Evolutionary conservation across 2,113 vertebrate genomes (phyloP), one percentile per base, ranked within the genome.

Genomic region (Genyomyrus donnyi): DNA sequence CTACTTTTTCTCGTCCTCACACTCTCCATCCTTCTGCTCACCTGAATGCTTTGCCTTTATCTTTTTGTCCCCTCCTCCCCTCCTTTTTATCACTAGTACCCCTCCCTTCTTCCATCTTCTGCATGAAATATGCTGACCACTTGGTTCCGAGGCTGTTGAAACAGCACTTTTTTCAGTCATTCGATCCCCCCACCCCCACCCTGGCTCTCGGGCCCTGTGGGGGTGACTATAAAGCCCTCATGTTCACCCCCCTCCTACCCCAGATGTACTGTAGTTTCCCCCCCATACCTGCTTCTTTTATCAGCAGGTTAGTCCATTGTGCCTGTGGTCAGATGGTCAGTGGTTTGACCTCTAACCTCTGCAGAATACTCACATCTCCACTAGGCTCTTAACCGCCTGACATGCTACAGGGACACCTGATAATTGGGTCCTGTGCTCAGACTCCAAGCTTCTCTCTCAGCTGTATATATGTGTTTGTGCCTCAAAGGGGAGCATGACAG

Each of bases 101-200:
- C 87, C n/a, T 19, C n/a, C 21, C 35, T 50, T 35, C 53, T 85
- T 87, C 15, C 21, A 87, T 91, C 86, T 90, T 91, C 58, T 53
- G 88, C 83, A 86, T 2, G 90, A 92, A 95, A 93, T 94, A 91
- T 94, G 92, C 94, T 94, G 93, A 95, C 91, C 93, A 89, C 77
- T 94, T 90, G 90, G 86, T 94, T 95, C 93, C 90, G 49, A 88
- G 91, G 92, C 93, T 95, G 94, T 93, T 90, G 93, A 95, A 94
- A 90, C 94, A 95, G 94, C 93, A 95, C 91, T 91, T 89, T 88
- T 92, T 89, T 89, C 90, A 74, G 53, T 91, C 91, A 88, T 90
- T 49, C 89, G 70, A 80, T 87, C 89, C 86, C 35, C 89, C 35
- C 84, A 56, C 35, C 90, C 90, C 87, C 50, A 52, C 53, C 86